phyloP scores from a whole-genome alignment of 2,888 invertebrate genomes.

The Teleogryllus oceanicus region DNA sequence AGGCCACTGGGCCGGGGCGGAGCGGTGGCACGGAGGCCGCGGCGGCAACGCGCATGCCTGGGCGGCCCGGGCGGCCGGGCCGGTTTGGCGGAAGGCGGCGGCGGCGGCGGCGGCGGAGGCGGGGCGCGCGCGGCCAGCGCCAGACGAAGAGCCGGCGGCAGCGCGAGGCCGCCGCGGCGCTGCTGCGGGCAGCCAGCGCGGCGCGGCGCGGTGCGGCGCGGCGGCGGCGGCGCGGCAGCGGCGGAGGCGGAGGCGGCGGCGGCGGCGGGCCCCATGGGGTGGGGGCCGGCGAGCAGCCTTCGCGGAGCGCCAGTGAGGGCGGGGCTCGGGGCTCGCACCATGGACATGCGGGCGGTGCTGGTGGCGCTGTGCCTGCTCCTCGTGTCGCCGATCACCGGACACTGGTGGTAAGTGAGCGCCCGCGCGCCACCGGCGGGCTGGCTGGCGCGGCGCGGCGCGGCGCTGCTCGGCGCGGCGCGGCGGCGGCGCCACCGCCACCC shows the following conservation, averaged over 20 bases:
- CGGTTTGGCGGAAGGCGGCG: too few species aligned
- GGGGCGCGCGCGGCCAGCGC: constrained; percentile 33
- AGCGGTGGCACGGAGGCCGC: constrained; percentile 18
- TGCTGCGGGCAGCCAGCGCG: constrained; percentile 37
- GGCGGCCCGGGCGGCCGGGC: constrained; percentile 34
- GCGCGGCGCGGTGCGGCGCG: constrained; percentile 44
- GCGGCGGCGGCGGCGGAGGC: constrained; percentile 20
- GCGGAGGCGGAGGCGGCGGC: constrained; percentile 24
- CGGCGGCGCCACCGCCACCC: too few species aligned
- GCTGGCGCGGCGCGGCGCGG: neutral
- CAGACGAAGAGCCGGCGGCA: constrained; percentile 30
- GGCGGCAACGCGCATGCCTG: constrained; percentile 26
- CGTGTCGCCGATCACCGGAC: constrained; percentile 82
- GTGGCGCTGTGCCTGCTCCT: constrained; percentile 80
- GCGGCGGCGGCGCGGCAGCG: constrained; percentile 45
- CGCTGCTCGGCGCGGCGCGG: neutral
- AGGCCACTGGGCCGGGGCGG: neutral
- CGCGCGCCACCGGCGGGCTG: neutral
- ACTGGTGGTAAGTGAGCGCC: constrained; percentile 73
- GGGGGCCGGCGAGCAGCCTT: too few species aligned
- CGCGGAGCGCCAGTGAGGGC: neutral
- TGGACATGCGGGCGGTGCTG: constrained; percentile 70
- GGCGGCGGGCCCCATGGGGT: neutral
- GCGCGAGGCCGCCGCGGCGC: constrained; percentile 43
- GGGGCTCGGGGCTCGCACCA: constrained; percentile 30